Evolutionary conservation across 1,140 invertebrate genomes (phyloP).

Genomic region (Semibalanus balanoides): DNA sequence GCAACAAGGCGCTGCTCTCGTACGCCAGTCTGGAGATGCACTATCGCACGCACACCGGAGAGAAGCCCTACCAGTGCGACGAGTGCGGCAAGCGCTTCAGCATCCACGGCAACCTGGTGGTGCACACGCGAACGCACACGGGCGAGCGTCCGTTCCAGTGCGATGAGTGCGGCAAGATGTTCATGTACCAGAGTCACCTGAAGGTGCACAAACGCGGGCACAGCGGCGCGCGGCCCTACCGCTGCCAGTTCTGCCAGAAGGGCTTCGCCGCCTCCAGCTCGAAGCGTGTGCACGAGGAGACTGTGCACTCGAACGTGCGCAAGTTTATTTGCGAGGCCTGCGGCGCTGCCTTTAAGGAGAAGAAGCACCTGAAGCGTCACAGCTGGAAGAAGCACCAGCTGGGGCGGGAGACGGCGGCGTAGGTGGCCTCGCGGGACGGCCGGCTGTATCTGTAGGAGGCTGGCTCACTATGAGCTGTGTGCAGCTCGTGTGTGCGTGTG

Average conservation of each 20-base stretch:
- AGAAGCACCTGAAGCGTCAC: not conserved
- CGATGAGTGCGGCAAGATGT: slow-evolving; percentile 32
- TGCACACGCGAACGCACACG: slow-evolving; percentile 25
- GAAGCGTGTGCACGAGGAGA: slow-evolving; percentile 13
- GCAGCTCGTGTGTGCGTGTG: no score
- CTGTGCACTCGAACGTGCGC: slow-evolving; percentile 15
- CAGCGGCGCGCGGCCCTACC: slow-evolving; percentile 32
- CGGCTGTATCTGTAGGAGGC: no score
- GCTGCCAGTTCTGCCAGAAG: slow-evolving; percentile 44
- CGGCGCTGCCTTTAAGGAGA: slow-evolving; percentile 37
- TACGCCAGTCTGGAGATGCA: slow-evolving; percentile 36
- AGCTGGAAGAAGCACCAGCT: not conserved
- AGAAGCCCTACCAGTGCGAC: slow-evolving; percentile 92
- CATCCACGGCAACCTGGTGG: slow-evolving; percentile 19
- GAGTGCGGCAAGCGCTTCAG: slow-evolving; percentile 60
- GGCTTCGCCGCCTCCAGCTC: slow-evolving; percentile 36
- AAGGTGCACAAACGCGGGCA: slow-evolving; percentile 24
- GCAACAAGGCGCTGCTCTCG: slow-evolving; percentile 15
- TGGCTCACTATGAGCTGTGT: no score
- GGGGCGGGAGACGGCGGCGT: not conserved
- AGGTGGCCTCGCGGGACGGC: no score
- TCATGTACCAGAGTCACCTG: slow-evolving; percentile 33
- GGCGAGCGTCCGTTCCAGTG: slow-evolving; percentile 36
- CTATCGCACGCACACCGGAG: slow-evolving; percentile 88
- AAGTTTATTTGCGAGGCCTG: slow-evolving; percentile 46